Conservation (phyloP, 2,113 vertebrate genomes). For the Noctilio leporinus region DNA sequence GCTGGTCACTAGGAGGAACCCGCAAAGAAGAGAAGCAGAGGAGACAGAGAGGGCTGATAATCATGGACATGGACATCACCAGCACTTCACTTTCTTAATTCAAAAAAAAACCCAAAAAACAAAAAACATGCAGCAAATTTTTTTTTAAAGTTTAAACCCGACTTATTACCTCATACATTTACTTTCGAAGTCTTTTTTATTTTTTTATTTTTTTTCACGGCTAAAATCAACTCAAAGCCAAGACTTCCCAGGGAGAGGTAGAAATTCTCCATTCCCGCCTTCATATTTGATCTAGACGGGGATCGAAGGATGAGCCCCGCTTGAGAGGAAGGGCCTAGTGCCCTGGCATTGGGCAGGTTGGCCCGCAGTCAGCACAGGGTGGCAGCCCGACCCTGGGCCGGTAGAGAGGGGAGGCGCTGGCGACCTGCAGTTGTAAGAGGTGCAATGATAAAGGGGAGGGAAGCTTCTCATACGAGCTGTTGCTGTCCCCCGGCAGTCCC, state of each 20-base stretch:
- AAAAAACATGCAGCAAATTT: not conserved
- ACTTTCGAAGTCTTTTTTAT: not conserved
- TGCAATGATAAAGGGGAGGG: rapidly evolving
- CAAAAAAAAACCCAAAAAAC: too few relatives aligned
- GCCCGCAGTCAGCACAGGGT: rapidly evolving
- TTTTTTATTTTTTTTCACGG: not conserved
- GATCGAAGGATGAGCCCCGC: not conserved
- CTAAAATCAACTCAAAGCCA: not conserved
- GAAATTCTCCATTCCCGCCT: not conserved
- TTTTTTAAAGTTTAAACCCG: too few relatives aligned
- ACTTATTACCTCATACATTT: not conserved
- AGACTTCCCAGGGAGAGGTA: not conserved
- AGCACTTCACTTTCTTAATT: not conserved
- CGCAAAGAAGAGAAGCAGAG: not conserved
- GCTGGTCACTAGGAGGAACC: not conserved
- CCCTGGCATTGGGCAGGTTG: rapidly evolving
- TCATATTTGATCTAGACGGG: not conserved
- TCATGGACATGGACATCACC: not conserved
- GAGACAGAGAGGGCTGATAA: not conserved
- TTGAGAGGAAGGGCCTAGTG: not conserved
- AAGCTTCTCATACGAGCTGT: not conserved
- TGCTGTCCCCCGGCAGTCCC: slow-evolving; percentile 69
- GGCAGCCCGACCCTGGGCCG: rapidly evolving
- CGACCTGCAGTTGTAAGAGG: not conserved
- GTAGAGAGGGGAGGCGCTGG: rapidly evolving